Evolutionary conservation across 2,113 vertebrate species (phyloP).

Genomic region (Terrapene triunguis): DNA sequence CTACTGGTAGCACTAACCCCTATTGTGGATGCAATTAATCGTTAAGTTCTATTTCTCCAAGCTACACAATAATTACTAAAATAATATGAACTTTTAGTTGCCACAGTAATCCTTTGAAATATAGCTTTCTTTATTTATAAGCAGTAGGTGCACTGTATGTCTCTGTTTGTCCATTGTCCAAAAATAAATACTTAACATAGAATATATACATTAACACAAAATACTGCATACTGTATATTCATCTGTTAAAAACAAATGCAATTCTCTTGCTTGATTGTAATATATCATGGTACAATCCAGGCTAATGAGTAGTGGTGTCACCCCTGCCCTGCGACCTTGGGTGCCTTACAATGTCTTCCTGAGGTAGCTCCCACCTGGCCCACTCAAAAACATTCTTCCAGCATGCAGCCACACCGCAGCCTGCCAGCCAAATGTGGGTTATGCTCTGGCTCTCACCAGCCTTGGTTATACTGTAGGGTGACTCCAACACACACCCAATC

Average conservation of each 20-base stretch:
- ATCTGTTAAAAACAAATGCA: neutral
- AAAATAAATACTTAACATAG: neutral
- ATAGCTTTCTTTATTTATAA: neutral
- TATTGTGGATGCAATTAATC: slow-evolving; percentile 35
- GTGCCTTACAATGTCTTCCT: too few species aligned
- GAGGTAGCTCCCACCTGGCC: too few species aligned
- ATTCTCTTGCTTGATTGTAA: neutral
- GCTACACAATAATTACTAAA: slow-evolving; percentile 18
- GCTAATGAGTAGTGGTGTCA: too few species aligned
- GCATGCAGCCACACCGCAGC: too few species aligned
- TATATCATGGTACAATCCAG: too few species aligned
- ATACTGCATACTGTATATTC: neutral
- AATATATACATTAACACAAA: neutral
- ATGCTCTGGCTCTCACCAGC: too few species aligned
- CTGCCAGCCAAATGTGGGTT: too few species aligned
- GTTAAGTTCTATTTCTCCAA: slow-evolving; percentile 45
- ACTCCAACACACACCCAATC: too few species aligned
- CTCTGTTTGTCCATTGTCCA: neutral
- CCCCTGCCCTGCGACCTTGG: too few species aligned
- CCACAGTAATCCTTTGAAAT: neutral
- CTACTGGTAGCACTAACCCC: neutral
- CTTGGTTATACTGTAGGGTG: too few species aligned
- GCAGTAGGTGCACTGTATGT: neutral
- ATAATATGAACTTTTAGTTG: slow-evolving; percentile 20
- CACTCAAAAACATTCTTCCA: too few species aligned